A percentile compares a stretch with the other conserved stretches of the same genome.
Conservation (phyloP, 2,113 vertebrate genomes). For the Micromys minutus region DNA sequence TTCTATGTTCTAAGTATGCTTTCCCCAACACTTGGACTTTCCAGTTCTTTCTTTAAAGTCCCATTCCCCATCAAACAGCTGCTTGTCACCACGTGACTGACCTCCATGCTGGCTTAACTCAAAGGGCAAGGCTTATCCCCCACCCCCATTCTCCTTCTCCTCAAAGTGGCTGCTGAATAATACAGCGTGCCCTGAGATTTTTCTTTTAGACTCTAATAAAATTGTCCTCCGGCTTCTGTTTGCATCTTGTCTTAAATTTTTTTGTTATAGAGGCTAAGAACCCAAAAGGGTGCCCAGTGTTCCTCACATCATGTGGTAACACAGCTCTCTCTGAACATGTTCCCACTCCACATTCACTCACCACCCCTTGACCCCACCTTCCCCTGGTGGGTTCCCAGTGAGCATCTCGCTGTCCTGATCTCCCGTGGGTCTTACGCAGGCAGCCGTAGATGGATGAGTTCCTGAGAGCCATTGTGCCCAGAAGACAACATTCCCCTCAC, state of each 20-base stretch:
- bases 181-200: background rate
- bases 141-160: background rate
- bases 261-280: background rate
- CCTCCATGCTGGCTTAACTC: background rate
- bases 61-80: too few relatives aligned
- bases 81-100: background rate
- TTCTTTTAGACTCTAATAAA: background rate
- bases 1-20: background rate
- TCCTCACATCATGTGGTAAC: background rate
- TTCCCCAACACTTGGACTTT: background rate
- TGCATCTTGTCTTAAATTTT: background rate
- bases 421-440: background rate
- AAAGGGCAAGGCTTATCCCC: background rate
- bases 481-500: background rate
- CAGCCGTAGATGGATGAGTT: background rate
- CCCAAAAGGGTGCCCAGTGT: background rate
- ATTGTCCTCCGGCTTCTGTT: background rate
- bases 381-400: background rate
- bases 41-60: background rate
- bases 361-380: too few relatives aligned
- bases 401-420: background rate
- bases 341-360: background rate
- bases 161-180: background rate
- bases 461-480: background rate
- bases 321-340: background rate